Evolutionary conservation across 2,113 vertebrate species (phyloP).

Genomic region (Lampris megalopsis): DNA sequence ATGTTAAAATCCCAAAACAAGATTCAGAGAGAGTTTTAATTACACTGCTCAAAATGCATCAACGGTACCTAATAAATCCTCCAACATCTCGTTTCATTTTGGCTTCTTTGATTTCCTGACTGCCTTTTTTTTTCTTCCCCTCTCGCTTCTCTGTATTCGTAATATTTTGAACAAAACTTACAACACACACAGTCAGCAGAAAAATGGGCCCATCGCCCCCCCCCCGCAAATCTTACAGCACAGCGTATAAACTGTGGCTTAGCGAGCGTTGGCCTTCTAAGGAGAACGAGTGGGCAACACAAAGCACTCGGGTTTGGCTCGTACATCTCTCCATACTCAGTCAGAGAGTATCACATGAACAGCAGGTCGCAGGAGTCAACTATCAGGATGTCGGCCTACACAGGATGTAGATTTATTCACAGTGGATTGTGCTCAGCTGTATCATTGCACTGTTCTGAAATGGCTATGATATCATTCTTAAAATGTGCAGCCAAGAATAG

Average conservation of each 20-base stretch:
- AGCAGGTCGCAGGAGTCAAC: constrained; percentile 46
- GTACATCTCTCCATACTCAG: constrained; percentile 11
- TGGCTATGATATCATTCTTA: constrained; percentile 50
- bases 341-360: constrained; percentile 53
- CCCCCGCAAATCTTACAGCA: constrained; percentile 44
- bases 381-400: constrained; percentile 57
- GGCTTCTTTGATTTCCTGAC: neutral
- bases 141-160: constrained; percentile 5
- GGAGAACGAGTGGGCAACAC: constrained; percentile 26
- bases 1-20: too few relatives aligned
- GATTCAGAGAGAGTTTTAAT: too few relatives aligned
- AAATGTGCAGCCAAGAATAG: constrained; percentile 44
- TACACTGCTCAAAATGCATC: too few relatives aligned
- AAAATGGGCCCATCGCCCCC: constrained; percentile 63
- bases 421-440: constrained; percentile 39
- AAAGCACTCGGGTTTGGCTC: constrained; percentile 36
- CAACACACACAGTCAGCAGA: constrained; percentile 35
- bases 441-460: constrained; percentile 16
- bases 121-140: constrained; percentile 1
- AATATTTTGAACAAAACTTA: constrained; percentile 43
- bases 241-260: constrained; percentile 34
- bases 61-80: too few relatives aligned
- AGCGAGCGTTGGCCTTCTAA: constrained; percentile 31
- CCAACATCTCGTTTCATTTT: neutral
- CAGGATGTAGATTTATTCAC: constrained; percentile 58